phyloP scores from a whole-genome alignment of 2,888 invertebrate genomes.

The Ichneumoninae sp. region DNA sequence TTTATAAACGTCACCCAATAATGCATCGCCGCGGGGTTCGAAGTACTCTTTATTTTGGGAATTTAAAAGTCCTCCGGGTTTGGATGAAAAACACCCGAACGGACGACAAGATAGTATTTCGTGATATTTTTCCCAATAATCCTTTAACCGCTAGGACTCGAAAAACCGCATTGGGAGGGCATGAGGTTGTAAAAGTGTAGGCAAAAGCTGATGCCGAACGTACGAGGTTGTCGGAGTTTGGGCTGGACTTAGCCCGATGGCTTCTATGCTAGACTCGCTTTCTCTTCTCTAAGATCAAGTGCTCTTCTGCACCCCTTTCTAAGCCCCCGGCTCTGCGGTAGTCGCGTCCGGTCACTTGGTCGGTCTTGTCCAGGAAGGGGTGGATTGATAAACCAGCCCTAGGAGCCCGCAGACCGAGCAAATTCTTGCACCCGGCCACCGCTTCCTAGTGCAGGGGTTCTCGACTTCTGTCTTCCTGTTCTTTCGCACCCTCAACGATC shows the following conservation, averaged over 20 bases:
- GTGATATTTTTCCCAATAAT: slow-evolving; percentile 47
- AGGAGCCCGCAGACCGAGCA: slow-evolving; percentile 73
- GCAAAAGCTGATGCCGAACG: slow-evolving; percentile 50
- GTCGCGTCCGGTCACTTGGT: slow-evolving; percentile 73
- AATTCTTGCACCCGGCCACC: slow-evolving; percentile 81
- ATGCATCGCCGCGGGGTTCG: neutral
- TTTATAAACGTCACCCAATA: neutral
- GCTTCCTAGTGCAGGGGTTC: slow-evolving; percentile 63
- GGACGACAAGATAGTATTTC: neutral
- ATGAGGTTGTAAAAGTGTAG: slow-evolving; percentile 50
- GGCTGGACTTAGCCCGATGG: slow-evolving; percentile 78
- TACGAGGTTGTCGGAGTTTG: slow-evolving; percentile 77
- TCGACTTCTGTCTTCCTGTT: slow-evolving; percentile 29
- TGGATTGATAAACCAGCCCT: slow-evolving; percentile 81
- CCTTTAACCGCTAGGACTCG: slow-evolving; percentile 78
- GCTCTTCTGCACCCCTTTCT: slow-evolving; percentile 75
- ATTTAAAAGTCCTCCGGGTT: neutral
- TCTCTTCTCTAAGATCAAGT: slow-evolving; percentile 82
- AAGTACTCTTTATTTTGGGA: neutral
- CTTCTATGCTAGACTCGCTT: slow-evolving; percentile 53
- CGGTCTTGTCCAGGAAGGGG: slow-evolving; percentile 73
- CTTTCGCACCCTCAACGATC: neutral
- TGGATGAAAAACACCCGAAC: neutral
- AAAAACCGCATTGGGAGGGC: slow-evolving; percentile 78
- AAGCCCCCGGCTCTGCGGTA: slow-evolving; percentile 46